Conservation (phyloP, 1,140 invertebrate species). For the Drosophila burlai region DNA sequence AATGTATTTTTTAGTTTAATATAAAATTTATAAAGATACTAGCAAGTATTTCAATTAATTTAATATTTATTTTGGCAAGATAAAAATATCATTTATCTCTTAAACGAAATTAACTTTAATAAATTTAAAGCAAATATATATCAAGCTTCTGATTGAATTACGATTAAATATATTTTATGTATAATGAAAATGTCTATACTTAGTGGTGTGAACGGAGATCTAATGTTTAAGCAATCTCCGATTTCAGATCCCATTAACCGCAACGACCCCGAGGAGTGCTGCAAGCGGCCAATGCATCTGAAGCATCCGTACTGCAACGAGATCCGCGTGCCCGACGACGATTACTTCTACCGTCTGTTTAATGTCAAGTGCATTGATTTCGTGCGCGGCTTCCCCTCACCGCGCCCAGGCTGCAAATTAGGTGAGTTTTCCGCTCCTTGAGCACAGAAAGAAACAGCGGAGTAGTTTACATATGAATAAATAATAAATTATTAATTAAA, state of each 20-base stretch:
- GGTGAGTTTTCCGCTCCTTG: constrained; percentile 85
- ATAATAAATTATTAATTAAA: too few species aligned
- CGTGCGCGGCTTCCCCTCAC: constrained; percentile 93
- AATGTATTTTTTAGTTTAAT: neutral
- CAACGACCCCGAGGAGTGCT: constrained; percentile 96
- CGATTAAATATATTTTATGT: neutral
- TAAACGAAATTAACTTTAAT: too few species aligned
- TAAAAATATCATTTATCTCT: neutral
- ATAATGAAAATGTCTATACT: neutral
- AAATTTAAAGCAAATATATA: too few species aligned
- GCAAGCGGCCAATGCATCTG: constrained; percentile 90
- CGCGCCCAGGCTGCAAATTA: constrained; percentile 92
- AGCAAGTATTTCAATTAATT: neutral
- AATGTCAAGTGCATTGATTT: constrained; percentile 95
- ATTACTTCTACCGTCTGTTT: constrained; percentile 95
- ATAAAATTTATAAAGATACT: neutral
- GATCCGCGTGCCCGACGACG: constrained; percentile 94
- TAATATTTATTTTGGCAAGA: neutral
- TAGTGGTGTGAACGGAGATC: constrained; percentile 1
- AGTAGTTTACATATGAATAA: neutral
- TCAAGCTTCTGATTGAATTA: neutral
- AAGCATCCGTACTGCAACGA: constrained; percentile 97
- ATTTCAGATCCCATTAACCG: constrained; percentile 91
- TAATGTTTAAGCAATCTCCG: neutral
- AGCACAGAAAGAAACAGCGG: neutral